Conservation (phyloP, 2,113 vertebrate species). For the Onychorhynchus coronatus region DNA sequence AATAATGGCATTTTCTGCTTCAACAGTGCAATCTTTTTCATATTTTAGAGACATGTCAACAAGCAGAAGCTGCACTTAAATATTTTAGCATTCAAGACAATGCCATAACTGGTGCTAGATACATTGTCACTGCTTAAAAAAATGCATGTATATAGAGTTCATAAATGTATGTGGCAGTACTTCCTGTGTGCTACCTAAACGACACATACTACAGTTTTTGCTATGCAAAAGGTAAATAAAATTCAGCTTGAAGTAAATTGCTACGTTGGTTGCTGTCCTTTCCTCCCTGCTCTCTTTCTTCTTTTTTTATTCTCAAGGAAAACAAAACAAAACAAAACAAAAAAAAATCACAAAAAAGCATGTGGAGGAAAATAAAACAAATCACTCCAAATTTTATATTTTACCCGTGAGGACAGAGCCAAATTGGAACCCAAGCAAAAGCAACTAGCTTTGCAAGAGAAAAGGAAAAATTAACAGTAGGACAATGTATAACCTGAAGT, state of each 20-base stretch:
- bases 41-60: not conserved
- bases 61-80: conserved; percentile 15
- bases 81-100: not conserved
- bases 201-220: not conserved
- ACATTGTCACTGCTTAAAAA: not conserved
- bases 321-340: not conserved
- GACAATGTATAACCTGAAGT: not conserved
- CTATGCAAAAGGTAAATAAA: not conserved
- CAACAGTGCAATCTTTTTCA: not conserved
- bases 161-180: not conserved
- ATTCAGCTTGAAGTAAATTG: not conserved
- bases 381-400: not conserved
- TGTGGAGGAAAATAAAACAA: not conserved
- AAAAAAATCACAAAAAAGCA: not conserved
- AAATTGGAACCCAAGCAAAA: not conserved
- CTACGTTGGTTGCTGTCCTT: not conserved
- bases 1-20: not conserved
- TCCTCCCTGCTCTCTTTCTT: not conserved
- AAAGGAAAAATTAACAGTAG: not conserved
- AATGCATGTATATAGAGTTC: not conserved
- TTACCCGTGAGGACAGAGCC: not conserved
- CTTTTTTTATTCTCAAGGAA: not conserved
- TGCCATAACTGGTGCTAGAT: not conserved
- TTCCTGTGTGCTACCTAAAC: not conserved
- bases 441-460: not conserved